Conservation (phyloP, 2,797 vertebrate species). For the Melanotaenia boesemani region DNA sequence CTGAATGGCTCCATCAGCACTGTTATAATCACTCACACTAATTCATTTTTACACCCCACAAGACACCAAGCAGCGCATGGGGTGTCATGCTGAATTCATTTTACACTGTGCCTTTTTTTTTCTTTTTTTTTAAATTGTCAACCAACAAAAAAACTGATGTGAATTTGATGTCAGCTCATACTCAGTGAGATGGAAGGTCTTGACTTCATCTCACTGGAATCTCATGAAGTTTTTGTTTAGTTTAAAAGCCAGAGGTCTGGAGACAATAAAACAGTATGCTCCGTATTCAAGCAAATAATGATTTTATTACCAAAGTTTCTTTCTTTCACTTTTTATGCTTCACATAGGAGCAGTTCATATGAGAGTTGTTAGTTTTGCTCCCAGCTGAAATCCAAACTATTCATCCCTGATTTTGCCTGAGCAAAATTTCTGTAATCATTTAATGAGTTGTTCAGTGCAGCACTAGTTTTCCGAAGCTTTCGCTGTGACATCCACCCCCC, state of each 20-base stretch:
- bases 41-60: conserved; percentile 35
- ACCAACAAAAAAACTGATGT: conserved; percentile 29
- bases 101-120: not conserved
- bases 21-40: conserved; percentile 9
- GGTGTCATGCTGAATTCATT: conserved; percentile 2
- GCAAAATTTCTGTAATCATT: not conserved
- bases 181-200: conserved; percentile 4
- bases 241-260: conserved; percentile 17
- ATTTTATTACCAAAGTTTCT: conserved; percentile 20
- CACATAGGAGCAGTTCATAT: conserved; percentile 14
- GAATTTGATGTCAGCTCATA: not conserved
- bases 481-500: not conserved
- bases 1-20: conserved; percentile 16
- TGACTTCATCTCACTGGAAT: conserved; percentile 34
- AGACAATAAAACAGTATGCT: conserved; percentile 3
- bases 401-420: not conserved
- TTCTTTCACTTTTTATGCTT: conserved; percentile 3
- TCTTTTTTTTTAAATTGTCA: conserved; percentile 11
- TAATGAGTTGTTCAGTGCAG: not conserved
- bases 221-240: not conserved
- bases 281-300: not conserved
- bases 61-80: conserved; percentile 7
- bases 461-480: not conserved
- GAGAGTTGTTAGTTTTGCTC: conserved; percentile 14
- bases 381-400: not conserved